Evolutionary conservation across 2,888 invertebrate species (phyloP).

Genomic region (Meliscaeva auricollis): DNA sequence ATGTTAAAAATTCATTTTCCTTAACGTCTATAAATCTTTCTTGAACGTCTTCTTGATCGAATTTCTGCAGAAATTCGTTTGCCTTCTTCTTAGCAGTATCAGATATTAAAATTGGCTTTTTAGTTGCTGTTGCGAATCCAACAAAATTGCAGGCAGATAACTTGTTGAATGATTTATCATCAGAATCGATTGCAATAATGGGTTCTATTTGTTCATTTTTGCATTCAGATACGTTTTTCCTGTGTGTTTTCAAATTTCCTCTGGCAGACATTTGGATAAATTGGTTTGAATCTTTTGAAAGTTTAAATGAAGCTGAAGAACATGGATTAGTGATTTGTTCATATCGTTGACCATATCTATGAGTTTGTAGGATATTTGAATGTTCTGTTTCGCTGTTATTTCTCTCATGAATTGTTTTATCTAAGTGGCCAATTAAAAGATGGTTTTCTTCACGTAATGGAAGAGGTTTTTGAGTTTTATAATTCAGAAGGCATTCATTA

Average conservation of each 20-base stretch:
- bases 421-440: background rate
- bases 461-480: constrained; percentile 48
- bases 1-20: constrained; percentile 13
- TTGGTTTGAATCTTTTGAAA: background rate
- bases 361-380: no score
- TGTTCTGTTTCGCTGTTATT: no score
- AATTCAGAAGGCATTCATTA: constrained; percentile 51
- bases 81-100: constrained; percentile 48
- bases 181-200: no score
- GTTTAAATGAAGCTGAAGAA: background rate
- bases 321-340: background rate
- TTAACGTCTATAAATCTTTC: background rate
- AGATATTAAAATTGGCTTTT: constrained; percentile 65
- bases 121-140: constrained; percentile 67
- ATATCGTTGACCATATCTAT: no score
- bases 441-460: background rate
- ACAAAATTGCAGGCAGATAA: background rate
- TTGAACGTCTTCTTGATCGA: constrained; percentile 4
- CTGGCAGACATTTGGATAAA: no score
- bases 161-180: background rate
- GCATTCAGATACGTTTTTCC: background rate
- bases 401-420: no score
- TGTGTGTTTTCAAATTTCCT: background rate
- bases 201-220: background rate
- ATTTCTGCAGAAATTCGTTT: background rate